Evolutionary conservation across 2,888 invertebrate species (phyloP).

Genomic region (Nomada goodeniana): DNA sequence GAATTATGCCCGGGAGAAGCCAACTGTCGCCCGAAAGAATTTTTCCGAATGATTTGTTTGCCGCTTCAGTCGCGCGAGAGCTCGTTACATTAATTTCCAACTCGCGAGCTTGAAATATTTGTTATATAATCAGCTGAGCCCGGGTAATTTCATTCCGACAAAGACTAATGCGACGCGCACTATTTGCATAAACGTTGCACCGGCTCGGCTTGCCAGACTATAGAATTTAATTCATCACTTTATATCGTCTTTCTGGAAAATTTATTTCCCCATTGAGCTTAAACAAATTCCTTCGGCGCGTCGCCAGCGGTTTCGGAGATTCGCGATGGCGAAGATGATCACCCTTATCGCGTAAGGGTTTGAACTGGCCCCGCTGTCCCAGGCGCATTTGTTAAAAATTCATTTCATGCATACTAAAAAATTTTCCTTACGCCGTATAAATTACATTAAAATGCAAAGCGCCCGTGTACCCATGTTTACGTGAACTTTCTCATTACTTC

Average conservation of each 20-base stretch:
- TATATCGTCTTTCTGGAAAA: too few species aligned
- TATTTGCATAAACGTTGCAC: not conserved
- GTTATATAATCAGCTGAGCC: not conserved
- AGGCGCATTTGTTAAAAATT: slow-evolving; percentile 27
- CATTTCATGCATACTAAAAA: slow-evolving; percentile 35
- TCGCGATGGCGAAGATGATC: too few species aligned
- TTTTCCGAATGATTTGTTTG: slow-evolving; percentile 40
- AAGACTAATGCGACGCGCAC: not conserved
- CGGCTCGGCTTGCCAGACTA: not conserved
- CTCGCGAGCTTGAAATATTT: not conserved
- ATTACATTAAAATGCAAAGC: slow-evolving; percentile 36
- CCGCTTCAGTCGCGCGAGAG: not conserved
- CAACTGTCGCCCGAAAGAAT: slow-evolving; percentile 3
- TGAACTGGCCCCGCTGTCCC: slow-evolving; percentile 3
- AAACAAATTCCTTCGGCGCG: too few species aligned
- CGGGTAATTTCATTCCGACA: not conserved
- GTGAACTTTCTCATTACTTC: slow-evolving; percentile 11
- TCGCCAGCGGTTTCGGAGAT: too few species aligned
- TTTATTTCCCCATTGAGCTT: too few species aligned
- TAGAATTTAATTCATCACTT: not conserved
- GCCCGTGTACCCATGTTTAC: slow-evolving; percentile 15
- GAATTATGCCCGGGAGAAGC: slow-evolving; percentile 41
- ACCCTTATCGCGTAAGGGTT: slow-evolving; percentile 9
- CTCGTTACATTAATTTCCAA: slow-evolving; percentile 13
- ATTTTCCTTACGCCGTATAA: slow-evolving; percentile 28